These are phyloP conservation scores for Acromyrmex charruanus DNA, from an alignment of 1,140 invertebrate genomes.

Conservation along the genomic window DNA sequence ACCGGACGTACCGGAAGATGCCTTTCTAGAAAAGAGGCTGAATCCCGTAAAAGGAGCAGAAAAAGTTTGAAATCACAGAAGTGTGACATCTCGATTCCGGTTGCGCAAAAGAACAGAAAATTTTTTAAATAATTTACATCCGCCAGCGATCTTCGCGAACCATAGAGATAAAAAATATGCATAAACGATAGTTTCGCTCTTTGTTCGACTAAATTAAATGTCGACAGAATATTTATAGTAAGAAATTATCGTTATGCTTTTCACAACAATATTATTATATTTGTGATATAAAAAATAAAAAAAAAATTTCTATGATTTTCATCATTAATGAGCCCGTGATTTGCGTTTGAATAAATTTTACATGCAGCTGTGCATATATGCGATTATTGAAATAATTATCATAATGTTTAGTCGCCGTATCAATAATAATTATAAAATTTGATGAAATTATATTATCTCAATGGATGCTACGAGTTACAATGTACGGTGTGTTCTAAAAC, in stretches of 20 bases:
- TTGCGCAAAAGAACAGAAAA: background rate
- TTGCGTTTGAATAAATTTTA: constrained; percentile 5
- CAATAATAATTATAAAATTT: constrained; percentile 52
- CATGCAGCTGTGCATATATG: too few relatives aligned
- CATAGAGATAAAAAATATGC: background rate
- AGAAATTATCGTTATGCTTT: background rate
- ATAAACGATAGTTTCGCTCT: background rate
- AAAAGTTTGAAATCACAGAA: background rate
- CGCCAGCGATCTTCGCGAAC: background rate
- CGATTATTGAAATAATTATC: constrained; percentile 22
- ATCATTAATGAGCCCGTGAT: background rate
- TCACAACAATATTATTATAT: background rate
- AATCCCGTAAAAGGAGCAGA: constrained; percentile 1
- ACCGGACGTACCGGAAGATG: constrained; percentile 13
- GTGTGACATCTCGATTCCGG: background rate
- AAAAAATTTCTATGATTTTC: background rate
- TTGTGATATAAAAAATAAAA: background rate
- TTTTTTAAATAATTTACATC: constrained; percentile 50
- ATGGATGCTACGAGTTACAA: background rate
- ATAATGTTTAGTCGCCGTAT: constrained; percentile 27
- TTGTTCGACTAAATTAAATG: background rate
- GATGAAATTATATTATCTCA: constrained; percentile 39
- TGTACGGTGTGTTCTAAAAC: background rate
- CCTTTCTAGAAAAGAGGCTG: constrained; percentile 2
- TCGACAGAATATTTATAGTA: background rate